Evolutionary conservation across 2,888 invertebrate genomes (phyloP).

Genomic region (Dicranocentrus wangi): DNA sequence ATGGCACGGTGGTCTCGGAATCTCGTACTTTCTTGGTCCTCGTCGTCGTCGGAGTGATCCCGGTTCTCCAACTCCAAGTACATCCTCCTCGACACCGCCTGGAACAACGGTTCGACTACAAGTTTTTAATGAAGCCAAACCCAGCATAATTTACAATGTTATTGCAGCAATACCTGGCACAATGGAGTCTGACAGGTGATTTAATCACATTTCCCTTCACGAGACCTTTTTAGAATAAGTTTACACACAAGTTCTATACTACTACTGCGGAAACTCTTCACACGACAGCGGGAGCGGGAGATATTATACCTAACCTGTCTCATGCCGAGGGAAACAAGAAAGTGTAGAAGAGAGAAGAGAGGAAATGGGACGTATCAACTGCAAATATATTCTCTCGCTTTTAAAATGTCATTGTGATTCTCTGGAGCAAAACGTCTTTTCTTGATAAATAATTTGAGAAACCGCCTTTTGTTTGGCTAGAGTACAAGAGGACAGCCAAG

Average conservation of each 20-base stretch:
- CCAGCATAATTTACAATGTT: slow-evolving; percentile 71
- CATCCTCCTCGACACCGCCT: slow-evolving; percentile 6
- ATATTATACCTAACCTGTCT: too few species aligned
- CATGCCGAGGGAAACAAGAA: too few species aligned
- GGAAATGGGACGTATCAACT: neutral
- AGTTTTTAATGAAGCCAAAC: slow-evolving; percentile 71
- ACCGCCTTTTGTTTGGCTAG: neutral
- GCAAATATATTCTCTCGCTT: neutral
- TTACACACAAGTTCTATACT: too few species aligned
- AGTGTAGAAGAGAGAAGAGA: neutral
- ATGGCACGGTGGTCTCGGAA: slow-evolving; percentile 71
- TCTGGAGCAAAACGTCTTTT: neutral
- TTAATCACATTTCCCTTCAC: slow-evolving; percentile 53
- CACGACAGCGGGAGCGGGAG: too few species aligned
- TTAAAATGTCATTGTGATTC: neutral
- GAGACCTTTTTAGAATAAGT: too few species aligned
- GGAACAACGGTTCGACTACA: slow-evolving; percentile 61
- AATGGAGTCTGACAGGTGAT: slow-evolving; percentile 72
- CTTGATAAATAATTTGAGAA: slow-evolving; percentile 28
- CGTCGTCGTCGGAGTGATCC: slow-evolving; percentile 17
- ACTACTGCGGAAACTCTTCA: too few species aligned
- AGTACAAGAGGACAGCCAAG: neutral
- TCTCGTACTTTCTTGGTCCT: slow-evolving; percentile 64
- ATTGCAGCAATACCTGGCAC: slow-evolving; percentile 71
- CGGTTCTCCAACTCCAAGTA: slow-evolving; percentile 5